phyloP scores from a whole-genome alignment of 2,797 vertebrate species.

The Enteromius fasciolatus region DNA sequence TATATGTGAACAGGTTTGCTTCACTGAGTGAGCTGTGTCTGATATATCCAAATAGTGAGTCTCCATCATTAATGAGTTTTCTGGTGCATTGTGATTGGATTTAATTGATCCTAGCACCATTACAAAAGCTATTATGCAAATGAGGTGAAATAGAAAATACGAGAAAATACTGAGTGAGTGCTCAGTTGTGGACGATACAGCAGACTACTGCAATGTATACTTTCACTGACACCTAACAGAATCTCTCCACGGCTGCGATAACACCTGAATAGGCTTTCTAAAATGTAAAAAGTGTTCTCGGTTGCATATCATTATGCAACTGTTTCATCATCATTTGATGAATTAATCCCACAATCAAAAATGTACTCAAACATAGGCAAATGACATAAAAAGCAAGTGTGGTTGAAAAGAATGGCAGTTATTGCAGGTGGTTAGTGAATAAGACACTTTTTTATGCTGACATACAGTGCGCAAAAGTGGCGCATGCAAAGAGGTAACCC shows the following conservation, averaged over 20 bases:
- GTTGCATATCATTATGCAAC: neutral
- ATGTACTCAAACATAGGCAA: neutral
- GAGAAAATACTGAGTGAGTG: neutral
- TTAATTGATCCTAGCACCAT: neutral
- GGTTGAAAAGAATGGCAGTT: neutral
- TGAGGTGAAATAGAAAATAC: neutral
- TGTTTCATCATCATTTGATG: neutral
- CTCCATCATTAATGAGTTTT: neutral
- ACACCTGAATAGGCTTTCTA: neutral
- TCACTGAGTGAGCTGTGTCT: conserved; percentile 13
- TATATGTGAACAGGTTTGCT: conserved; percentile 12
- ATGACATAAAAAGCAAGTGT: neutral
- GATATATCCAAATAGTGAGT: neutral
- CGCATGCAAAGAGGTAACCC: neutral
- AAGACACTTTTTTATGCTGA: neutral
- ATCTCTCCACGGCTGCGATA: neutral
- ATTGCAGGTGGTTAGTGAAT: neutral
- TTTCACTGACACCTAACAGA: neutral
- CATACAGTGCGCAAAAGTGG: neutral
- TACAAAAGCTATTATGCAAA: neutral
- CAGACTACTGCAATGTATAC: neutral
- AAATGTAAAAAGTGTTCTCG: neutral
- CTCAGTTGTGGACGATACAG: neutral
- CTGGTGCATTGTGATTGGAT: neutral
- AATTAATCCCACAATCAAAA: neutral